Evolutionary conservation across 2,113 vertebrate species (phyloP), one percentile per base, ranked within the genome.

Genomic region (Pardalotus punctatus): DNA sequence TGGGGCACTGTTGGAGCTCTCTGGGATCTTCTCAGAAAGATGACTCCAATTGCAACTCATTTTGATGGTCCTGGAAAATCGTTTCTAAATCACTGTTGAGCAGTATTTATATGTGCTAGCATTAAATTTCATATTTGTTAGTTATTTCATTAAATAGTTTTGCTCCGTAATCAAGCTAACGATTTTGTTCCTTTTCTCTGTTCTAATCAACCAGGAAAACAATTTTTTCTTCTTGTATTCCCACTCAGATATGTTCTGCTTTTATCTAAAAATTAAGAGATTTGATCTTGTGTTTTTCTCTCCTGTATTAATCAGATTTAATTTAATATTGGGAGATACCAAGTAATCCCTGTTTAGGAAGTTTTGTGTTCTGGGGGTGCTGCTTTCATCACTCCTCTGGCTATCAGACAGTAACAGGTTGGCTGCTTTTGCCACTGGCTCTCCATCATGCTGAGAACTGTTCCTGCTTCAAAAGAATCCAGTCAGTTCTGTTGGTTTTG

Each of bases 91-190:
- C 58, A 24, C 35, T 81, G 48, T 76, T 93, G 72, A 70, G 80
- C 38, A 82, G 48, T 92, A 47, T 87, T 97, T 91, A 82, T 92
- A 95, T 89, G 91, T 86, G 95, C 95, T 97, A 95, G 60, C 77
- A 88, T 81, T 90, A 94, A 74, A 94, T 97, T 97, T 95, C 10
- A 2, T 95, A 51, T 96, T 97, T 95, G 29, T 64, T 88, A 71
- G 86, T 94, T 91, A 86, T 76, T 97, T 96, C 40, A 71, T 97
- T 95, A 88, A 96, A 95, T 69, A 90, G 27, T 66, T 95, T 91
- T 94, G 74, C 73, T 94, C 77, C 80, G 66, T 96, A 96, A 95
- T 96, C 95, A 97, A 97, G 90, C 77, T 96, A 94, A 97, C 94
- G 47, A 94, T 57, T 93, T 95, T 42, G 88, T 96, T 97, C 91